Conservation (phyloP, 2,797 vertebrate genomes). For the Momotus momota region DNA sequence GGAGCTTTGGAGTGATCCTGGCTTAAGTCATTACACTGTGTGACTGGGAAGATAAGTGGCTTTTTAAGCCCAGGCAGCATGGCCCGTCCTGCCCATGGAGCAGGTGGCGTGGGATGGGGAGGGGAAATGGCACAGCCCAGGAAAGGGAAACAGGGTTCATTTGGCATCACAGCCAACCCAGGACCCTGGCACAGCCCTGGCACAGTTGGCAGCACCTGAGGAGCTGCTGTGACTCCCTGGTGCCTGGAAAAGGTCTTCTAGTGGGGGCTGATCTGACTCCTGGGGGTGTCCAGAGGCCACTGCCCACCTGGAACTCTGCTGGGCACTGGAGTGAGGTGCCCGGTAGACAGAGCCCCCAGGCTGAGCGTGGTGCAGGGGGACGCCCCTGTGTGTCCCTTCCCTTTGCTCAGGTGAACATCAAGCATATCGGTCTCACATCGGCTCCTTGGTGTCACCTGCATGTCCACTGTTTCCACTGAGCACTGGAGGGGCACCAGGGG, state of each 20-base stretch:
- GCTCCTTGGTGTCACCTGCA: rapidly evolving
- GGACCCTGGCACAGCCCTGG: background rate
- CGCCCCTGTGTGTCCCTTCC: background rate
- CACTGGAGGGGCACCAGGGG: background rate
- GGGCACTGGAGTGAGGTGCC: background rate
- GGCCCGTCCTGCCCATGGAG: rapidly evolving
- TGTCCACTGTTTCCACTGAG: background rate
- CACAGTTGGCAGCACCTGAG: background rate
- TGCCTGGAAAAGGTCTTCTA: background rate
- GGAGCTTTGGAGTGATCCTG: conserved; percentile 26
- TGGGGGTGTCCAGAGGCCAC: background rate
- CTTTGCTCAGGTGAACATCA: background rate
- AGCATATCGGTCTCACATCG: rapidly evolving
- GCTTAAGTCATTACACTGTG: background rate
- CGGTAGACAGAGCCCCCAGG: background rate
- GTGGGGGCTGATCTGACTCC: background rate
- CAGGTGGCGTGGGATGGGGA: background rate
- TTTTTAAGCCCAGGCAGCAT: background rate
- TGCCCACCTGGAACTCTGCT: rapidly evolving
- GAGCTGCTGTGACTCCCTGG: background rate
- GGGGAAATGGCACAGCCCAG: background rate
- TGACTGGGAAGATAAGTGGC: background rate
- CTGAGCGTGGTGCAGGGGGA: rapidly evolving
- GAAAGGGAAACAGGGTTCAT: background rate
- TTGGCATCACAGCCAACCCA: rapidly evolving